These are phyloP conservation scores for Drosophila sordidula DNA, from an alignment of 2,888 invertebrate species.

Conservation along the genomic window DNA sequence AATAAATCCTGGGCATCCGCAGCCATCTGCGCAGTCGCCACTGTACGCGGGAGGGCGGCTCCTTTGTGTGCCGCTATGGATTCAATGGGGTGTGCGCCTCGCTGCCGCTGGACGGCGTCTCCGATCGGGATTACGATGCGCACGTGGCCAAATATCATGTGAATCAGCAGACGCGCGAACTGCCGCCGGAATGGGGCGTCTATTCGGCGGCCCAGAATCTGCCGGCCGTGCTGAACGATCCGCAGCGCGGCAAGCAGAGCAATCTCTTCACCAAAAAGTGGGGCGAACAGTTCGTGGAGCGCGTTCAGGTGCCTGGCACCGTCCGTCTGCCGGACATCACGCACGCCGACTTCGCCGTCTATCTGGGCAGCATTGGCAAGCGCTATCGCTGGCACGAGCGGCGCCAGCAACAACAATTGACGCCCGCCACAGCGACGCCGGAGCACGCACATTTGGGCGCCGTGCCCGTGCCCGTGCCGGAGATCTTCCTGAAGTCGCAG, in stretches of 20 bases:
- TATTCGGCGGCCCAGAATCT: slow-evolving; percentile 97
- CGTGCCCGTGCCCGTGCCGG: slow-evolving; percentile 93
- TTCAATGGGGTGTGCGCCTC: slow-evolving; percentile 94
- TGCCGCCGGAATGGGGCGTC: slow-evolving; percentile 86
- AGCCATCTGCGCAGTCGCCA: slow-evolving; percentile 93
- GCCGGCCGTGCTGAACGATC: slow-evolving; percentile 98
- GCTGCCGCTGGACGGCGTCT: slow-evolving; percentile 94
- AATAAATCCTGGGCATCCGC: slow-evolving; percentile 33
- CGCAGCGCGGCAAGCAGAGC: slow-evolving; percentile 94
- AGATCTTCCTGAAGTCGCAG: slow-evolving; percentile 92
- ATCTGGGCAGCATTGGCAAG: slow-evolving; percentile 91
- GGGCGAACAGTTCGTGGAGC: slow-evolving; percentile 97
- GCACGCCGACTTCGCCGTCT: slow-evolving; percentile 93
- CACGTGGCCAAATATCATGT: slow-evolving; percentile 91
- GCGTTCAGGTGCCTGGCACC: slow-evolving; percentile 90
- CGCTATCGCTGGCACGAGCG: slow-evolving; percentile 88
- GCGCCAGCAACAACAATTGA: slow-evolving; percentile 87
- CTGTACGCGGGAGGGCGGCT: slow-evolving; percentile 93
- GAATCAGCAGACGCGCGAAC: slow-evolving; percentile 83
- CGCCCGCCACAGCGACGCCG: not conserved
- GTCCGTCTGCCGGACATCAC: slow-evolving; percentile 93
- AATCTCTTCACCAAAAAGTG: slow-evolving; percentile 98
- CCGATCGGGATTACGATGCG: slow-evolving; percentile 94
- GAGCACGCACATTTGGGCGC: slow-evolving; percentile 86
- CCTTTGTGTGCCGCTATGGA: slow-evolving; percentile 94